Evolutionary conservation across 2,888 invertebrate species (phyloP), one percentile per base, ranked within the genome.

Genomic region (Oxycera nigricornis): DNA sequence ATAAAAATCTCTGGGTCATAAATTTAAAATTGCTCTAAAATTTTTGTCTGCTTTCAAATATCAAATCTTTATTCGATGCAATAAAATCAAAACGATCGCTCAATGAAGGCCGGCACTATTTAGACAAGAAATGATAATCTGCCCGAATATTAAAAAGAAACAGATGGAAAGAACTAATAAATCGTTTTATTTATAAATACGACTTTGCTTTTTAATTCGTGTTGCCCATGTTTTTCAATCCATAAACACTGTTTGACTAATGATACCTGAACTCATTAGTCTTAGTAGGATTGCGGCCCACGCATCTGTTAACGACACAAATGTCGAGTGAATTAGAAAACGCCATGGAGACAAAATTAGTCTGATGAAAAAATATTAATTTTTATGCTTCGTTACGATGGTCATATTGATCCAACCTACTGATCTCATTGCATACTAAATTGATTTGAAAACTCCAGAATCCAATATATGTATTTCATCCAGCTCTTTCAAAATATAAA

Each of bases 181-280:
- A 61, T 61, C 30, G 31, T 61, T 61, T 61, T 61, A 61, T 61
- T 61, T 31, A 31, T 61, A 61, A 31, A 61, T 30, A 61, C 30
- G 31, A 28, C 31, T 31, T 31, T 4, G 61, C 31, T 30, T 61
- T 31, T 30, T 20, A 7, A 55, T 31, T 31, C 61, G 61, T 6
- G 28, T 31, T 31, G 26, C 7, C 17, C 31, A 30, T 30, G 61
- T 31, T 31, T 30, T 26, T 17, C n/a, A 61, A 61, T 61, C 61
- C 61, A 61, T 61, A 61, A 61, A 61, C 31, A 61, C 61, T 61
- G 20, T 30, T 61, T 61, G 61, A 61, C 61, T 61, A 61, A 61
- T 61, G 61, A 61, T 61, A 17, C 7, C 28, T 61, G 26, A 61
- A 61, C 61, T 61, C 61, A 61, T 61, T 61, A 61, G 61, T 26